Evolutionary conservation across 2,113 vertebrate species (phyloP), one percentile per base, ranked within the genome.

Genomic region (Gobio gobio): DNA sequence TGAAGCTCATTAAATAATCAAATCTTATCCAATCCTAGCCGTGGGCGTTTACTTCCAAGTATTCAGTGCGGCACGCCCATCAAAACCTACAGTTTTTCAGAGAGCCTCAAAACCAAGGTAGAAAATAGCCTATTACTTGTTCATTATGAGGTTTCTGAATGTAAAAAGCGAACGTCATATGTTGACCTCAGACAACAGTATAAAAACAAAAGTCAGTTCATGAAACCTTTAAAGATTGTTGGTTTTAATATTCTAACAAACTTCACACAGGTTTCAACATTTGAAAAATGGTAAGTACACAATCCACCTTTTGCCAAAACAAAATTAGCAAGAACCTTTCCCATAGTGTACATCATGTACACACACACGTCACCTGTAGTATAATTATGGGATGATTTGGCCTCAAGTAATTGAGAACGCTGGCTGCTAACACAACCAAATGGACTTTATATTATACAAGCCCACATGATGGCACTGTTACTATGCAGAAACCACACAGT

Each of bases 401-500:
- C 3, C 14, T 10, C 61, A 3, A 33, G 63, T 64, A 54, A 18
- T 7, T 2, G 51, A 54, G 33, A 22, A 40, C 1, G 10, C 66
- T 16, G 4, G 33, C 8, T 10, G 16, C 18, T 16, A 8, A 3
- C 14, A 10, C 16, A 12, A 22, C 40, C 36, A 70, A 49, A 36
- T 9, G 16, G 26, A 14, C 7, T 22, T 43, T 16, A 49, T 76
- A 74, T 20, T 10, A 0, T 54, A 36, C 12, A 26, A 24, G 56
- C 14, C 79, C 86, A 82, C 61, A n/a, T 78, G 86, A 74, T 64
- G 83, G 86, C 63, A 64, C 73, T 83, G 63, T 72, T 72, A 18
- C 29, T 5, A 40, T 43, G 12, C 61, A 49, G 26, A 3, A 40
- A 14, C 4, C 5, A 14, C 16, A 22, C 16, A 40, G 8, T 70